Base-by-base conservation (phyloP, 2,888 invertebrate genomes). In the Clepsis dumicolana region DNA sequence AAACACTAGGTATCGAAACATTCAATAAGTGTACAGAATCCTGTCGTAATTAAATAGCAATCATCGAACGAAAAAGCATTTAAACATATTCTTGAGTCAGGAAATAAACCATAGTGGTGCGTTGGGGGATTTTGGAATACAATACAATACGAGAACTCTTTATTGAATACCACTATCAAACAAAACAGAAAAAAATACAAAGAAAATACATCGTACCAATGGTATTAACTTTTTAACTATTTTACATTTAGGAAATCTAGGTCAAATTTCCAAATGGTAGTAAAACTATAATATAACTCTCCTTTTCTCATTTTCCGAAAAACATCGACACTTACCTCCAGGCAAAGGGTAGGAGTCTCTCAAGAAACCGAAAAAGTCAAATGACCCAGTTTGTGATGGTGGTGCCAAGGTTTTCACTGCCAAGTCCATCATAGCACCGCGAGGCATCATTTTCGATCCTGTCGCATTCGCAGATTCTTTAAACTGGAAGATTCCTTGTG, bases 271-370 rank as follows among this genome's bases (percentile, higher is more conserved):
- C n/a, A n/a, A n/a, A n/a, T n/a, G n/a, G n/a, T n/a, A n/a, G n/a
- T n/a, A n/a, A n/a, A n/a, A n/a, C n/a, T n/a, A n/a, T n/a, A n/a
- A n/a, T n/a, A n/a, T n/a, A n/a, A n/a, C n/a, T n/a, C n/a, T n/a
- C n/a, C n/a, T n/a, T n/a, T n/a, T n/a, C n/a, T n/a, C n/a, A n/a
- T n/a, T n/a, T n/a, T n/a, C n/a, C n/a, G n/a, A n/a, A n/a, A n/a
- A 35, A 10, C 3, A 3, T n/a, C 4, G 5, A 2, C 8, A 65
- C 70, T 73, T 60, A 71, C 73, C 73, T 50, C 50, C 57, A 57
- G 73, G 71, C 44, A 73, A 61, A 25, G 67, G 70, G 35, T 71
- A 73, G 0, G 71, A 54, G 38, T 73, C 73, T 18, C 70, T 54
- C n/a, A 73, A 35, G 53, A 73, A 71, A 1, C 64, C 59, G 27